Percentiles rank a stretch among this genome's conserved stretches.
Evolutionary conservation across 2,113 vertebrate species (phyloP).

Genomic region (Myiagra hebetior): DNA sequence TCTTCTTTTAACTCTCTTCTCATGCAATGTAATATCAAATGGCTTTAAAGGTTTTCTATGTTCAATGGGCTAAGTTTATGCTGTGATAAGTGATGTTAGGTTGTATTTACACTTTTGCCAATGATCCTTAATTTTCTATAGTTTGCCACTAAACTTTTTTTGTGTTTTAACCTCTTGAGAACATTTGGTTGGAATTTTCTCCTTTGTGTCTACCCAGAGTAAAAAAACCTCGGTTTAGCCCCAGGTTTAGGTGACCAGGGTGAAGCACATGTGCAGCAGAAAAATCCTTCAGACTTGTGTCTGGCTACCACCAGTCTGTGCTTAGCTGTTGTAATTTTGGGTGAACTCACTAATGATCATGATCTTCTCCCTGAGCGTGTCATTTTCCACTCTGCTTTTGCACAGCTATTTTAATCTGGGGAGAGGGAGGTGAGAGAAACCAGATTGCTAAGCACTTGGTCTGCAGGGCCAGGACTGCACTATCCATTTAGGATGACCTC

Average conservation of each 20-base stretch:
- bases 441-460: neutral
- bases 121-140: neutral
- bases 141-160: neutral
- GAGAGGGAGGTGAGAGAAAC: neutral
- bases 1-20: neutral
- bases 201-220: neutral
- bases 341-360: neutral
- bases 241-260: neutral
- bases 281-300: neutral
- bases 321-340: neutral
- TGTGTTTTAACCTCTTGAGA: neutral
- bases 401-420: neutral
- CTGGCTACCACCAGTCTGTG: neutral
- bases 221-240: neutral
- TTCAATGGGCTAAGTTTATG: neutral
- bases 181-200: neutral
- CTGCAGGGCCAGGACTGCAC: neutral
- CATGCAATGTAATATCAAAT: rapidly evolving
- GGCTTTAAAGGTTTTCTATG: neutral
- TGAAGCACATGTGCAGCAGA: neutral
- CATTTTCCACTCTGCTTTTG: neutral
- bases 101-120: neutral
- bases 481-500: neutral
- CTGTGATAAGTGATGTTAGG: neutral
- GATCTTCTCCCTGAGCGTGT: rapidly evolving